Evolutionary conservation across 2,113 vertebrate species (phyloP), one percentile per base, ranked within the genome.

Genomic region (Patagioenas fasciata): DNA sequence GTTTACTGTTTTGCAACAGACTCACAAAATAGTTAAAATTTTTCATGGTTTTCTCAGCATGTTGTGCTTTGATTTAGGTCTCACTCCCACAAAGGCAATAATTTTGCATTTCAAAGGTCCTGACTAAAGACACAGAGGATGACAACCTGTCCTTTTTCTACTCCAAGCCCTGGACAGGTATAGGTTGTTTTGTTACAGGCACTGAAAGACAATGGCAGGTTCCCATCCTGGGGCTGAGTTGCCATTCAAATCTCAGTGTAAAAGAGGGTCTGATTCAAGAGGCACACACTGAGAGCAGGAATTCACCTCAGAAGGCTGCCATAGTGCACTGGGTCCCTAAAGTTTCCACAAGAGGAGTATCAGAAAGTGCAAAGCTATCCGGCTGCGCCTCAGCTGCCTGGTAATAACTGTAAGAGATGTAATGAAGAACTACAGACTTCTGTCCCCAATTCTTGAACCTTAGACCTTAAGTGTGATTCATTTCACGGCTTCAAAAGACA

Each of bases 291-390:
- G 25, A 65, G 50, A 71, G 16, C 38, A 88, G 47, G 40, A 75
- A 57, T 29, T 19, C 4, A 4, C 21, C 47, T 73, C 42, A 77
- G 38, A 84, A 95, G 13, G 23, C 69, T 86, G 36, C 25, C n/a
- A 29, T 4, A 53, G 47, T 1, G 19, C 11, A 36, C 13, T 24
- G 0, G 23, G n/a, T 36, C 23, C 29, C 28, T 24, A 44, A 36
- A 0, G 1, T 7, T 82, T 51, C 67, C 78, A 23, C 23, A 66
- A 40, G 34, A 58, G 36, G 19, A 61, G 2, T 6, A 66, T 29
- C 40, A 65, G 36, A n/a, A 70, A 62, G 36, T 10, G 7, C 44
- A 79, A 78, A 65, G n/a, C 18, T 6, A 60, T 8, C 23, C 10
- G 2, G 3, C 31, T 73, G 26, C 31, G 57, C 21, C 40, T 91